phyloP scores from a whole-genome alignment of 2,113 vertebrate genomes.

The Cephalopholis sonnerati region DNA sequence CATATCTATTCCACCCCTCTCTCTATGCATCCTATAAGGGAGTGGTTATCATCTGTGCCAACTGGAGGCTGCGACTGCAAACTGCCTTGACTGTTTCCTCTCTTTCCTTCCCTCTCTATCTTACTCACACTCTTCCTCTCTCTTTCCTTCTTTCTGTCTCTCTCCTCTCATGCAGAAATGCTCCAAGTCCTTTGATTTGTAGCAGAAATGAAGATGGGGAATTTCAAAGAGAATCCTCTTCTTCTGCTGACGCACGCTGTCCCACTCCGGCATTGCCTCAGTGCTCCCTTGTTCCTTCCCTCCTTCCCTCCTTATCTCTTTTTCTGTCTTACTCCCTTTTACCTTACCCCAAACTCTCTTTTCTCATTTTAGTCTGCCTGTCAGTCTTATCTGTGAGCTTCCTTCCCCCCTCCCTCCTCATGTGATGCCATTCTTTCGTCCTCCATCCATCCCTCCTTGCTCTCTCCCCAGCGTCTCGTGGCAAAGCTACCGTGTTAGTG shows the following conservation, averaged over 20 bases:
- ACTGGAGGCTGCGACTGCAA: slow-evolving; percentile 43
- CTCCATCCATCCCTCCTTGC: slow-evolving; percentile 65
- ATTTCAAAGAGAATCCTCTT: slow-evolving; percentile 85
- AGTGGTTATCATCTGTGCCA: slow-evolving; percentile 49
- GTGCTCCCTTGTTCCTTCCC: slow-evolving; percentile 57
- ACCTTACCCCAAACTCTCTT: slow-evolving; percentile 57
- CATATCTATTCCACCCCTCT: slow-evolving; percentile 37
- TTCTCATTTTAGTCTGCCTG: slow-evolving; percentile 60
- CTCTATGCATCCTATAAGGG: slow-evolving; percentile 45
- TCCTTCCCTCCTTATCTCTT: slow-evolving; percentile 42
- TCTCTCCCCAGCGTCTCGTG: slow-evolving; percentile 63
- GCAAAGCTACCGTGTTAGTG: slow-evolving; percentile 73
- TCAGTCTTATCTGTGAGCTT: slow-evolving; percentile 60
- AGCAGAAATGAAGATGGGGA: slow-evolving; percentile 81
- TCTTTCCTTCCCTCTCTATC: slow-evolving; percentile 19
- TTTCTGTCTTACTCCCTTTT: slow-evolving; percentile 52
- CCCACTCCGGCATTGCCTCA: slow-evolving; percentile 72
- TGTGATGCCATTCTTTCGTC: slow-evolving; percentile 61
- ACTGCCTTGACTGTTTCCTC: slow-evolving; percentile 31
- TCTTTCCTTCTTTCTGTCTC: slow-evolving; percentile 49
- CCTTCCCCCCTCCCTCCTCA: slow-evolving; percentile 25
- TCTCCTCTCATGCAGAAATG: slow-evolving; percentile 72
- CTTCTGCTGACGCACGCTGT: slow-evolving; percentile 80
- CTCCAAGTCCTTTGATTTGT: slow-evolving; percentile 79
- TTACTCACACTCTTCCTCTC: slow-evolving; percentile 22